Percentiles rank a stretch among this genome's conserved stretches.
Conservation (phyloP, 2,888 invertebrate genomes). For the Agrilus mali region DNA sequence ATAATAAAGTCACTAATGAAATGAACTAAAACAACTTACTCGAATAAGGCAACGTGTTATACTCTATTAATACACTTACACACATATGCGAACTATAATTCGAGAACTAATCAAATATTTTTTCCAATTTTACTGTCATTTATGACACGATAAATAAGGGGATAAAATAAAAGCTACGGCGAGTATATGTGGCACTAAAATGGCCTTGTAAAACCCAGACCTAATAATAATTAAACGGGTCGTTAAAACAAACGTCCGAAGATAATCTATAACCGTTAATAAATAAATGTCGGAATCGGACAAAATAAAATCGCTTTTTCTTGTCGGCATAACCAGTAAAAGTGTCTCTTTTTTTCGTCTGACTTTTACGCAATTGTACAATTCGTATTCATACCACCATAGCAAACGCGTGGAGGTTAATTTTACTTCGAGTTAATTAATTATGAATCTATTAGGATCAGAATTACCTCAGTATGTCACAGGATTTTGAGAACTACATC, state of each 20-base stretch:
- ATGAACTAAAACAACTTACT: too few relatives aligned
- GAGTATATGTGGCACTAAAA: slow-evolving; percentile 18
- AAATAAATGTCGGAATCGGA: slow-evolving; percentile 19
- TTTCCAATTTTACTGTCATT: slow-evolving; percentile 21
- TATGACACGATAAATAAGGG: slow-evolving; percentile 25
- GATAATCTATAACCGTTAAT: slow-evolving; percentile 22
- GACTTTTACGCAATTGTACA: too few relatives aligned
- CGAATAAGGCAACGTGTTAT: not conserved
- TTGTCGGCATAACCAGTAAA: too few relatives aligned
- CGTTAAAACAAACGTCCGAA: slow-evolving; percentile 23
- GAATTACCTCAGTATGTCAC: too few relatives aligned
- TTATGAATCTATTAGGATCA: too few relatives aligned
- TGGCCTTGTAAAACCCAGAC: slow-evolving; percentile 17
- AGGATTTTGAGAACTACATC: too few relatives aligned
- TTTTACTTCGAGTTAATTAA: too few relatives aligned
- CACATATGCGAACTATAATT: slow-evolving; percentile 7
- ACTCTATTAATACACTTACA: not conserved
- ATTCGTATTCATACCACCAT: too few relatives aligned
- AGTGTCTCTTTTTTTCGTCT: too few relatives aligned
- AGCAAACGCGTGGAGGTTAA: too few relatives aligned
- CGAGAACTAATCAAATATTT: slow-evolving; percentile 18
- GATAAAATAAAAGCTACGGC: slow-evolving; percentile 21
- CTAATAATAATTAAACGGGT: slow-evolving; percentile 23
- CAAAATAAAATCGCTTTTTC: slow-evolving; percentile 15
- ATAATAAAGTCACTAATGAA: too few relatives aligned